These are phyloP conservation scores for Hystrix cristata DNA, from an alignment of 2,113 vertebrate species.

Conservation along the genomic window DNA sequence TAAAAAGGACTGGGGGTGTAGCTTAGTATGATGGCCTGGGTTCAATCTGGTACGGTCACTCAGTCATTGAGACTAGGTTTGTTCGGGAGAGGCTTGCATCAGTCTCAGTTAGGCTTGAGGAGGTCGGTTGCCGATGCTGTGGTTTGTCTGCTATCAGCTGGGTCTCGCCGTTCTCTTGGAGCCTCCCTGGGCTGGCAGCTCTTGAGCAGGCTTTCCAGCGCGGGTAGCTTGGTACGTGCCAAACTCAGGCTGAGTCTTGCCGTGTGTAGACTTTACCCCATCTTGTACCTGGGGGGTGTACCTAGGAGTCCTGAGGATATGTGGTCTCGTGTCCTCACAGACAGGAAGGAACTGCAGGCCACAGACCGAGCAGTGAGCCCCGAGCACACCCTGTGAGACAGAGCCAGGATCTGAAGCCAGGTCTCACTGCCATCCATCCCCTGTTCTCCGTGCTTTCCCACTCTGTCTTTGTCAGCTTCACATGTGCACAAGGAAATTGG, in stretches of 20 bases:
- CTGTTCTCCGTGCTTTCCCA: neutral
- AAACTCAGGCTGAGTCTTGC: neutral
- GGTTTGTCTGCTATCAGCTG: neutral
- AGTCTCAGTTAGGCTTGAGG: neutral
- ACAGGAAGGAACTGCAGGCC: neutral
- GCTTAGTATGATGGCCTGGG: neutral
- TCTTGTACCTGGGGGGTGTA: accelerated
- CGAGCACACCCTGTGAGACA: neutral
- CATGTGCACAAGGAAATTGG: neutral
- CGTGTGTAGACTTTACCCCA: neutral
- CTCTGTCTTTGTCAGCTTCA: neutral
- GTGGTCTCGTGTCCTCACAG: neutral
- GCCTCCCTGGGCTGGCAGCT: neutral
- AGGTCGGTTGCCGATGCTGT: neutral
- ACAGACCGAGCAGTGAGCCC: neutral
- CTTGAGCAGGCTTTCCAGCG: neutral
- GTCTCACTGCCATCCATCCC: neutral
- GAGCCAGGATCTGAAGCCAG: neutral
- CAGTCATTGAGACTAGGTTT: neutral
- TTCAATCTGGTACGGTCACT: neutral
- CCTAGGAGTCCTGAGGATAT: neutral
- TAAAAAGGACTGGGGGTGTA: neutral
- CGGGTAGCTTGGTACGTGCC: neutral
- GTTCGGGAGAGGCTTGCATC: neutral
- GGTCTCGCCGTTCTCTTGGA: neutral